Conservation (phyloP, 2,113 vertebrate species). For the Junco hyemalis region DNA sequence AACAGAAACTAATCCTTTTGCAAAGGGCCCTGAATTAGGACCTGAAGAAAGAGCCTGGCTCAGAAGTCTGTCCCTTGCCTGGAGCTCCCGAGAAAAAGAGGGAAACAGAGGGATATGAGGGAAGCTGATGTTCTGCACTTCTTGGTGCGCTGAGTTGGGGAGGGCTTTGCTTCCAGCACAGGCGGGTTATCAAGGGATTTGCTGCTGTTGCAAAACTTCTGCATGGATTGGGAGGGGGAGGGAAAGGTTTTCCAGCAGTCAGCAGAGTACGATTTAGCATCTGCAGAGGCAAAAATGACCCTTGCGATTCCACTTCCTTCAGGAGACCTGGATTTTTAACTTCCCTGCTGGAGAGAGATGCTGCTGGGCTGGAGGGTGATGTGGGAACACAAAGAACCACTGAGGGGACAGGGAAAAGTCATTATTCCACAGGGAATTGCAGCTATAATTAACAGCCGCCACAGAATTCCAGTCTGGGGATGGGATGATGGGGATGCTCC, state of each 20-base stretch:
- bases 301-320: conserved; percentile 33
- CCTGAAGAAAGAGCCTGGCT: conserved; percentile 23
- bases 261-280: conserved; percentile 66
- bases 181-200: conserved; percentile 64
- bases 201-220: conserved; percentile 67
- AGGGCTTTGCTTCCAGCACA: conserved; percentile 62
- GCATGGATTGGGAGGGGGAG: conserved; percentile 45
- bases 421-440: neutral
- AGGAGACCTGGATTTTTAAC: conserved; percentile 27
- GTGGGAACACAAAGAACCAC: neutral
- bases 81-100: conserved; percentile 13
- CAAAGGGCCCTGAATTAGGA: conserved; percentile 27
- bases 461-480: neutral
- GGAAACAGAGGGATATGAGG: neutral
- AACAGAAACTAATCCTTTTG: conserved; percentile 58
- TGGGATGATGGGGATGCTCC: neutral
- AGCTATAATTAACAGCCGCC: neutral
- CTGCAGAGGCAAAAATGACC: conserved; percentile 62
- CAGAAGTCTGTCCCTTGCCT: conserved; percentile 40
- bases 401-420: neutral
- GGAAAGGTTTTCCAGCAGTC: conserved; percentile 61
- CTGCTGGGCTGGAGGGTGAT: neutral
- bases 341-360: neutral
- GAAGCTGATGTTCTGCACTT: conserved; percentile 42
- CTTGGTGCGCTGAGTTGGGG: conserved; percentile 28